A percentile compares a stretch with the other conserved stretches of the same genome.
Conservation (phyloP, 2,888 invertebrate species). For the Fragum sueziense region DNA sequence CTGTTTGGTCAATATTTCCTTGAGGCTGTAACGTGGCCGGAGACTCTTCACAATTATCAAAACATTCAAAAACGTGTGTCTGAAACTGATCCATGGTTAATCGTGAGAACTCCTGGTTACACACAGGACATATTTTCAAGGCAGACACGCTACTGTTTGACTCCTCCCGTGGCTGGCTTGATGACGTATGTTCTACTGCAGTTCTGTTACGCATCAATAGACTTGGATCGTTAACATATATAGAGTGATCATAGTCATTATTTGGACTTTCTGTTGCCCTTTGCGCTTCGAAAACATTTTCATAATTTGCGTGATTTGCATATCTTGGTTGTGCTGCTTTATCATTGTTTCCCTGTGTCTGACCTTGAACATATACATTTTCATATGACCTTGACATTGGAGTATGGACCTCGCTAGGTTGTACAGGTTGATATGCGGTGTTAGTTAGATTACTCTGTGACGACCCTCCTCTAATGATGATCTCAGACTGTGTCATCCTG, state of each 20-base stretch:
- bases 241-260: conserved; percentile 8
- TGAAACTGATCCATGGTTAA: conserved; percentile 75
- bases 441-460: neutral
- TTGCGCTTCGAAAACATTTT: conserved; percentile 40
- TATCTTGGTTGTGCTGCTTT: neutral
- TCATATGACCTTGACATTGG: neutral
- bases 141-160: conserved; percentile 29
- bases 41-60: conserved; percentile 66
- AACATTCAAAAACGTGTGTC: conserved; percentile 75
- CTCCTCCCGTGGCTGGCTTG: neutral
- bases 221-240: conserved; percentile 9
- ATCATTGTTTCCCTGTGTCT: neutral
- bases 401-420: neutral
- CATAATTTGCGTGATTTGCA: conserved; percentile 47
- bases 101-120: conserved; percentile 68
- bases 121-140: conserved; percentile 71
- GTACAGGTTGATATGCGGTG: neutral
- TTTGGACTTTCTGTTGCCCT: neutral
- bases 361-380: conserved; percentile 1
- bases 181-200: neutral
- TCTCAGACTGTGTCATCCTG: conserved; percentile 56
- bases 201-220: neutral
- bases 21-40: conserved; percentile 53
- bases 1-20: conserved; percentile 9
- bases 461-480: conserved; percentile 16